phyloP scores from a whole-genome alignment of 30 jellyfish, hydroid and myxozoan genomes.

The Catostylus mosaicus region DNA sequence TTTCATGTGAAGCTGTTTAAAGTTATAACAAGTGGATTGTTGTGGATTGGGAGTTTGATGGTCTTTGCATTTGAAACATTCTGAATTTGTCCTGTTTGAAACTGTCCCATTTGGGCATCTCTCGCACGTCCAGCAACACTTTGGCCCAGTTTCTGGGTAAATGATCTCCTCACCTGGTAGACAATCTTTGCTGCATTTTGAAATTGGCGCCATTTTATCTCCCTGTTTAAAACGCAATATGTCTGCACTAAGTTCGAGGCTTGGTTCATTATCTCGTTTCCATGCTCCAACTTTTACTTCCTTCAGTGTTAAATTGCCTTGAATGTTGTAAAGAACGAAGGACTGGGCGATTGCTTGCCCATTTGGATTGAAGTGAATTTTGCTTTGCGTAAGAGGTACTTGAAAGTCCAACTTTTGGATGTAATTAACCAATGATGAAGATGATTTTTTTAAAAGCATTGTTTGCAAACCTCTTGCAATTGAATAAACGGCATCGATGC shows the following conservation, averaged over 20 bases:
- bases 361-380: conserved; percentile 36
- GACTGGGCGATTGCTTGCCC: conserved; percentile 45
- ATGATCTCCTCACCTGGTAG: conserved; percentile 70
- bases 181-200: conserved; percentile 82
- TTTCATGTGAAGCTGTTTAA: conserved; percentile 46
- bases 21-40: conserved; percentile 62
- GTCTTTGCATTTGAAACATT: conserved; percentile 71
- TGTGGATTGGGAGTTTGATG: conserved; percentile 77
- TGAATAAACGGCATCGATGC: conserved; percentile 84
- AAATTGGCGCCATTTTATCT: conserved; percentile 59
- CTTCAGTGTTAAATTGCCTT: conserved; percentile 45
- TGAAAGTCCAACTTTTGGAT: conserved; percentile 34
- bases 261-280: conserved; percentile 52
- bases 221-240: conserved; percentile 78
- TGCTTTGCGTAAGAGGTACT: conserved; percentile 66
- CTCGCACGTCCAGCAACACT: conserved; percentile 89
- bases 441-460: background rate
- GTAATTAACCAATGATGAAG: conserved; percentile 22
- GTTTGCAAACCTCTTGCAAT: conserved; percentile 51
- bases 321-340: conserved; percentile 52
- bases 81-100: conserved; percentile 80
- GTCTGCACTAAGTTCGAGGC: conserved; percentile 21
- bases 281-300: conserved; percentile 63
- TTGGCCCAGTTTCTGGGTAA: conserved; percentile 33
- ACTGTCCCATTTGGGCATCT: conserved; percentile 76